Conservation (phyloP, 2,113 vertebrate species). For the Meleagris gallopavo region DNA sequence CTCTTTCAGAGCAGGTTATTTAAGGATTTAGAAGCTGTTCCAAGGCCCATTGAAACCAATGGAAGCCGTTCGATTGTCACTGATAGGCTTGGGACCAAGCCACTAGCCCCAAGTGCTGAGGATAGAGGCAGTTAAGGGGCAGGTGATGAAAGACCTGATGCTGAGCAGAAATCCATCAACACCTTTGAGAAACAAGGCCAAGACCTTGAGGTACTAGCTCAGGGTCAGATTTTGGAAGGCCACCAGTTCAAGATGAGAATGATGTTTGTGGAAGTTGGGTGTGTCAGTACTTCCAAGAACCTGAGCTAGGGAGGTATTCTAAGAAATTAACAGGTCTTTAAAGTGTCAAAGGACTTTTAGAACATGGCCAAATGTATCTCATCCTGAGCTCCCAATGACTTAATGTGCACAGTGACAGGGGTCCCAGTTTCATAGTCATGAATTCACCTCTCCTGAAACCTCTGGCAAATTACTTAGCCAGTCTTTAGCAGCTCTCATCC, state of each 20-base stretch:
- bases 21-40: constrained; percentile 60
- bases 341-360: not conserved
- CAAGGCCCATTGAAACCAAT: constrained; percentile 14
- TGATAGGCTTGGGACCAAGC: constrained; percentile 38
- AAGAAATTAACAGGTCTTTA: not conserved
- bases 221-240: constrained; percentile 42
- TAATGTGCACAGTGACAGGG: not conserved
- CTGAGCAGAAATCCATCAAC: not conserved
- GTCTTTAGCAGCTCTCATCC: not conserved
- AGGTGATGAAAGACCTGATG: constrained; percentile 22
- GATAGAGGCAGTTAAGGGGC: not conserved
- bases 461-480: not conserved
- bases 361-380: accelerated
- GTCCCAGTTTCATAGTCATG: not conserved
- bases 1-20: constrained; percentile 55
- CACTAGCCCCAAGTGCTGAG: not conserved
- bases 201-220: constrained; percentile 6
- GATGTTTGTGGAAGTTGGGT: not conserved
- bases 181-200: not conserved
- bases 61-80: constrained; percentile 1
- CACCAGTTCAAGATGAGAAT: not conserved
- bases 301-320: not conserved
- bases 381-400: not conserved
- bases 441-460: not conserved
- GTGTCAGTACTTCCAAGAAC: constrained; percentile 7